Percentiles rank a stretch among this genome's conserved stretches.
phyloP scores from a whole-genome alignment of 2,888 invertebrate species.

The Clostera curtula region DNA sequence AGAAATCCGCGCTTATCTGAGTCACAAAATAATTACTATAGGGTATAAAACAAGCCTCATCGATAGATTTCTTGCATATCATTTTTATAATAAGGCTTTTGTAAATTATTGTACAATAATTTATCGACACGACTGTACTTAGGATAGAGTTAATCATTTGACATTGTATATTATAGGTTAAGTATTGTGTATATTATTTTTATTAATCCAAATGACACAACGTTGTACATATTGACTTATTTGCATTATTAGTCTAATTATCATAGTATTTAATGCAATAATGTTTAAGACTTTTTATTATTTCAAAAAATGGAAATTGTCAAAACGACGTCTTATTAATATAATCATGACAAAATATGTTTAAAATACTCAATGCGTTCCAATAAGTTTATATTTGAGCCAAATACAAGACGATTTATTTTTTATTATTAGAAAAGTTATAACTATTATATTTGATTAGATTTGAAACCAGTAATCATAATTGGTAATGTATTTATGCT shows the following conservation, averaged over 20 bases:
- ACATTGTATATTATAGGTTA: conserved; percentile 35
- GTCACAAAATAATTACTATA: no score
- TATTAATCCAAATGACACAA: conserved; percentile 55
- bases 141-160: conserved; percentile 42
- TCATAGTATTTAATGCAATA: conserved; percentile 5
- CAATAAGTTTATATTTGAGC: conserved; percentile 30
- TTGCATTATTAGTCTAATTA: conserved; percentile 25
- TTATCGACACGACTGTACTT: conserved; percentile 59
- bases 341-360: conserved; percentile 29
- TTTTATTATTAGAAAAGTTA: conserved; percentile 22
- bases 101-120: conserved; percentile 71
- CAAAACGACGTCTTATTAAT: not conserved
- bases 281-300: conserved; percentile 5
- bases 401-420: conserved; percentile 36
- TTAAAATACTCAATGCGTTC: conserved; percentile 38
- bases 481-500: conserved; percentile 59
- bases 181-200: conserved; percentile 56
- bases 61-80: conserved; percentile 70
- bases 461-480: conserved; percentile 32
- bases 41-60: conserved; percentile 25
- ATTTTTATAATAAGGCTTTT: conserved; percentile 62
- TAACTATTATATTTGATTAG: conserved; percentile 34
- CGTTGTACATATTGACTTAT: conserved; percentile 55
- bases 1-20: no score
- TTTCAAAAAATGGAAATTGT: not conserved